A percentile compares a stretch with the other conserved stretches of the same genome.
phyloP scores from a whole-genome alignment of 1,140 invertebrate species.

The Zaprionus tsacasi region DNA sequence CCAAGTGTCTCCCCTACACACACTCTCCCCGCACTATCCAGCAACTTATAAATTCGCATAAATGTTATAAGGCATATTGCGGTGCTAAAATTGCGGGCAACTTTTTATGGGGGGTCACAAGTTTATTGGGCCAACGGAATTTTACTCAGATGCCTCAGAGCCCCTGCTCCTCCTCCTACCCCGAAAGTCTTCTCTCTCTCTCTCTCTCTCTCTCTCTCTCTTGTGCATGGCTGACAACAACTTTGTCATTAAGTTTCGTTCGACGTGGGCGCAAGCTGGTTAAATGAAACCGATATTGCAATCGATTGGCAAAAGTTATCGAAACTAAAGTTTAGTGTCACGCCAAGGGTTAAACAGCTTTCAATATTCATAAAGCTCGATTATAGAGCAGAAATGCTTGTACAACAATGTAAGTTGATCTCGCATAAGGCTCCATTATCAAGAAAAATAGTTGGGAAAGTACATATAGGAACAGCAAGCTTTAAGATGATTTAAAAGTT shows the following conservation, averaged over 20 bases:
- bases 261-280: neutral
- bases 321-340: slow-evolving; percentile 3
- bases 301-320: slow-evolving; percentile 12
- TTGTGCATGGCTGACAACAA: slow-evolving; percentile 40
- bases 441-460: neutral
- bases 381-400: neutral
- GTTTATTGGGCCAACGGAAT: slow-evolving; percentile 51
- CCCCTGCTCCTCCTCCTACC: too few species aligned
- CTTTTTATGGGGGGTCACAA: slow-evolving; percentile 54
- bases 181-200: too few species aligned
- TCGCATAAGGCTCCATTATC: too few species aligned
- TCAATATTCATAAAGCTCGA: neutral
- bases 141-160: too few species aligned
- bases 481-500: neutral
- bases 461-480: neutral
- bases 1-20: neutral
- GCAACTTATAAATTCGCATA: slow-evolving; percentile 59
- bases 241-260: slow-evolving; percentile 52
- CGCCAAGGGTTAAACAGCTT: neutral
- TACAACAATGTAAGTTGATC: too few species aligned
- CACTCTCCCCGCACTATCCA: neutral
- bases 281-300: neutral
- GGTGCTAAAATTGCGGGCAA: slow-evolving; percentile 50
- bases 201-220: too few species aligned
- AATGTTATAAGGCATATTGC: slow-evolving; percentile 56